Evolutionary conservation across 2,113 vertebrate genomes (phyloP).

Genomic region (Galeopterus variegatus): DNA sequence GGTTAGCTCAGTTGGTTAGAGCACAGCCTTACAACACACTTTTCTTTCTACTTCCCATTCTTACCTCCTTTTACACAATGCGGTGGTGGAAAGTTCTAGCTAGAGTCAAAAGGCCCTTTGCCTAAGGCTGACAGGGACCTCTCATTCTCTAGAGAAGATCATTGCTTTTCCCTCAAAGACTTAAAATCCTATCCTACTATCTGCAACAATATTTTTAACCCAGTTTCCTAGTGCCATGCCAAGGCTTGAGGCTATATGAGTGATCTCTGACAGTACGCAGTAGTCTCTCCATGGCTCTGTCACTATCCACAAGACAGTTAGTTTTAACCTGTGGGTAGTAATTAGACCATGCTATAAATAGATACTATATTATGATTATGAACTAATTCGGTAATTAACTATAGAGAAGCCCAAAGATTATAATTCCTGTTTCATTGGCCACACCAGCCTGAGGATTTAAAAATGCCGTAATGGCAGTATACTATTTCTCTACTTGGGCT

Average conservation of each 20-base stretch:
- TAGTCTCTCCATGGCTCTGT: background rate
- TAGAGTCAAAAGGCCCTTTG: background rate
- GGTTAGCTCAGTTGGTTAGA: no score
- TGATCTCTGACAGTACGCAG: background rate
- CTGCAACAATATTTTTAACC: background rate
- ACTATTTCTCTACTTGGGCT: background rate
- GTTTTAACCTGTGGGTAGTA: background rate
- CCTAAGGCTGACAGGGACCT: background rate
- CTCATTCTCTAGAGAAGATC: background rate
- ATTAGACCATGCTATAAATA: background rate
- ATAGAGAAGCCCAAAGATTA: background rate
- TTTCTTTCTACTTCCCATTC: background rate
- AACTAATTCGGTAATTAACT: background rate
- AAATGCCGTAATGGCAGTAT: background rate
- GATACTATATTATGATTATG: background rate
- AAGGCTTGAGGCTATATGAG: background rate
- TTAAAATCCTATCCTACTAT: background rate
- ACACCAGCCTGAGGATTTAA: background rate
- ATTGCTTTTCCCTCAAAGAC: background rate
- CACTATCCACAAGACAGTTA: background rate
- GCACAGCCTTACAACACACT: background rate
- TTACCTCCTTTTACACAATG: background rate
- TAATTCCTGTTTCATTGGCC: background rate
- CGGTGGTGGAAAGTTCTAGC: background rate
- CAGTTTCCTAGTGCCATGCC: background rate